A percentile compares a stretch with the other conserved stretches of the same genome.
These are phyloP conservation scores for Amblyjoppa proteus DNA, from an alignment of 2,888 invertebrate genomes.

Conservation along the genomic window DNA sequence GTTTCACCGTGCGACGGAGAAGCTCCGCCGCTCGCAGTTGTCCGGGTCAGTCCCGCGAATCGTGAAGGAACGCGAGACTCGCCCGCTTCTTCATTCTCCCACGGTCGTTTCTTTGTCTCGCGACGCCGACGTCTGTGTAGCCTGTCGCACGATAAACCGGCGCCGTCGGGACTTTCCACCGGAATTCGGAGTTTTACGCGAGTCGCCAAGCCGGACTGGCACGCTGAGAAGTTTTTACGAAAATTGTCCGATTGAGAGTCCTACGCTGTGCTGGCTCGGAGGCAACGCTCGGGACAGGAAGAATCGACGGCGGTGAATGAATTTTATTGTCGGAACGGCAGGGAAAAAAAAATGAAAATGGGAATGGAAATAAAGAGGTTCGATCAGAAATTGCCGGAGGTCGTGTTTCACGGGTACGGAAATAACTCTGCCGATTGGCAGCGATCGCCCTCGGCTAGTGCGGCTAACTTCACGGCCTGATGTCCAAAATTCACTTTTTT, in stretches of 20 bases:
- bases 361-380: background rate
- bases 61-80: constrained; percentile 52
- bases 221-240: constrained; percentile 53
- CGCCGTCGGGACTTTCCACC: constrained; percentile 61
- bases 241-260: constrained; percentile 21
- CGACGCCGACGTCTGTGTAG: constrained; percentile 30
- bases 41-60: constrained; percentile 52
- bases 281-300: constrained; percentile 20
- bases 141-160: constrained; percentile 59
- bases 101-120: constrained; percentile 14
- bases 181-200: constrained; percentile 57
- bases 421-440: background rate
- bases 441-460: background rate
- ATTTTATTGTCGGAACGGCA: constrained; percentile 14
- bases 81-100: constrained; percentile 33
- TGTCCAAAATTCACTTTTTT: background rate
- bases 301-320: constrained; percentile 30
- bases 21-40: constrained; percentile 33
- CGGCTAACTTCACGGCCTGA: background rate
- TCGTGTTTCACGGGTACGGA: background rate
- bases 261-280: background rate
- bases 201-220: constrained; percentile 12
- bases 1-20: constrained; percentile 46
- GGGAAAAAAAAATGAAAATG: background rate
- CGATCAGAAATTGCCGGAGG: background rate